These are phyloP conservation scores for Orgyia antiqua DNA, from an alignment of 2,888 invertebrate genomes.

Conservation along the genomic window DNA sequence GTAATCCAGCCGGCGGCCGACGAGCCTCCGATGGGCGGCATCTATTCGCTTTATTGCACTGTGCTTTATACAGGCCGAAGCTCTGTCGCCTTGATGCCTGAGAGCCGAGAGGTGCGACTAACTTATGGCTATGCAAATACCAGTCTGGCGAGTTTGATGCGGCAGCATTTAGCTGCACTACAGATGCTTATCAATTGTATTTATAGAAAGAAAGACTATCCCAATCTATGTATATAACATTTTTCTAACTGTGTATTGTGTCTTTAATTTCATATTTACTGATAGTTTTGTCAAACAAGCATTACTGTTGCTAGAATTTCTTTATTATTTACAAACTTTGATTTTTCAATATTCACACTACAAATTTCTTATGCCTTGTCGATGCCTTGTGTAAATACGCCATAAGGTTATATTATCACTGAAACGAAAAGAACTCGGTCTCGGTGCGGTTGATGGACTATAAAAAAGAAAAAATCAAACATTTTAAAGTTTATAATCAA, in stretches of 20 bases:
- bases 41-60: slow-evolving; percentile 77
- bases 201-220: neutral
- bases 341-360: too few relatives aligned
- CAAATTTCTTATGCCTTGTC: too few relatives aligned
- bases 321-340: too few relatives aligned
- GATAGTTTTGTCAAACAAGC: too few relatives aligned
- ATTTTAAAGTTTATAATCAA: slow-evolving; percentile 59
- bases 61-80: slow-evolving; percentile 69
- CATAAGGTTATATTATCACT: too few relatives aligned
- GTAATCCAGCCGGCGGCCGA: slow-evolving; percentile 68
- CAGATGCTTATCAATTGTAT: neutral
- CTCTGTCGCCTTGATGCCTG: slow-evolving; percentile 62
- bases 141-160: slow-evolving; percentile 23
- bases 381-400: too few relatives aligned
- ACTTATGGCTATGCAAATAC: slow-evolving; percentile 54
- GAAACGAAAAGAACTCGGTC: too few relatives aligned
- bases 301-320: too few relatives aligned
- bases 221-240: neutral
- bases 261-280: too few relatives aligned
- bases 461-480: slow-evolving; percentile 18
- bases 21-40: slow-evolving; percentile 71
- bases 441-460: too few relatives aligned
- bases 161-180: slow-evolving; percentile 12
- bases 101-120: slow-evolving; percentile 50
- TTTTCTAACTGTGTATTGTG: too few relatives aligned